A percentile compares a stretch with the other conserved stretches of the same genome.
Evolutionary conservation across 2,797 vertebrate species (phyloP).

Genomic region (Argya squamiceps): DNA sequence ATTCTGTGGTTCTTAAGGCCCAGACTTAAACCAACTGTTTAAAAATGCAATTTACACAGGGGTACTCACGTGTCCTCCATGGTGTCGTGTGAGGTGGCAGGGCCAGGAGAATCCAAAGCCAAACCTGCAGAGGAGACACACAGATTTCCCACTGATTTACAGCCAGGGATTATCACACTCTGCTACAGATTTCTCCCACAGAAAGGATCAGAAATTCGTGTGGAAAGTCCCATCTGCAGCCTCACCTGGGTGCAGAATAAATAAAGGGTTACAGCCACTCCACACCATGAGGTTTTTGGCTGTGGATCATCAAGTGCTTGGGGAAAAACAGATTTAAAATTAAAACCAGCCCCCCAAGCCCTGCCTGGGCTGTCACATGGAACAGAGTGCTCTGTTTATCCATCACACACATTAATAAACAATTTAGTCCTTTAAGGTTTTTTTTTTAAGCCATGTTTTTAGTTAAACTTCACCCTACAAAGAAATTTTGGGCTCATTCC

Average conservation of each 20-base stretch:
- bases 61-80: slow-evolving; percentile 71
- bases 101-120: slow-evolving; percentile 72
- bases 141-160: rapidly evolving
- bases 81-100: background rate
- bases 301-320: background rate
- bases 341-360: background rate
- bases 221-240: background rate
- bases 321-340: background rate
- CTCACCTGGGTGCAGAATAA: rapidly evolving
- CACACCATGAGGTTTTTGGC: rapidly evolving
- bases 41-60: rapidly evolving
- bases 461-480: background rate
- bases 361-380: background rate
- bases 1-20: background rate
- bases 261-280: background rate
- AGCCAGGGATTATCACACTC: rapidly evolving
- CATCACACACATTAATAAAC: background rate
- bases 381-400: background rate
- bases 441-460: background rate
- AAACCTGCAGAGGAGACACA: slow-evolving; percentile 60
- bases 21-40: rapidly evolving
- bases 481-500: background rate
- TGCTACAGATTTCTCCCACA: rapidly evolving
- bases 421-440: background rate
- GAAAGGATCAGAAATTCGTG: rapidly evolving